Evolutionary conservation across 2,113 vertebrate genomes (phyloP), one percentile per base, ranked within the genome.

Genomic region (Cisticola juncidis): DNA sequence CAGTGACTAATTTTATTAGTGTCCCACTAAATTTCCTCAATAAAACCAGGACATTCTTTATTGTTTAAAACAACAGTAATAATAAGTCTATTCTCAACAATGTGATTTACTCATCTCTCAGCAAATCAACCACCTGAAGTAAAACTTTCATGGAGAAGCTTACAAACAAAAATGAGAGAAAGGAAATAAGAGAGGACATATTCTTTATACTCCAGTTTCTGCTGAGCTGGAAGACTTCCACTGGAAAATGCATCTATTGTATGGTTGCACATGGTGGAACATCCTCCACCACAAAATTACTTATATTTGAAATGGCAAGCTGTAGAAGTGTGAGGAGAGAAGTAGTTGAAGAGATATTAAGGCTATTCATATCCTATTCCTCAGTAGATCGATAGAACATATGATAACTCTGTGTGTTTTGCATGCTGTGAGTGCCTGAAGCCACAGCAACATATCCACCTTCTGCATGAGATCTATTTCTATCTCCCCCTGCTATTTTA

Each of bases 391-490:
- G 95, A 71, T 81, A 74, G 65, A 94, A 88, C 92, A 83, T 79
- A 92, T 85, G 71, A 80, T 66, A 87, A 87, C 58, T 89, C 91
- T 74, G 42, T 90, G 77, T 33, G 81, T 94, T 91, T 94, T 92
- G 25, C 66, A 77, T 80, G 15, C 72, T 76, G 50, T 68, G 82
- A 76, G 68, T 86, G 69, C 66, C 94, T 92, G 92, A 91, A 95
- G 90, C 62, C 90, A 92, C 94, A 90, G 84, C 65, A 96, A 93
- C 90, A 93, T 64, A 92, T 81, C 47, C 38, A 60, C 69, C 47
- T 92, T 61, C 79, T 88, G 48, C 71, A 93, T 80, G 54, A 97
- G 93, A 85, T 94, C 74, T 87, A 91, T 95, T 96, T 91, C 81
- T 68, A 50, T 94, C 56, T 86, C 18, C 18, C 29, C n/a, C n/a